phyloP scores from a whole-genome alignment of 2,888 invertebrate species.

The Eledona agricola region DNA sequence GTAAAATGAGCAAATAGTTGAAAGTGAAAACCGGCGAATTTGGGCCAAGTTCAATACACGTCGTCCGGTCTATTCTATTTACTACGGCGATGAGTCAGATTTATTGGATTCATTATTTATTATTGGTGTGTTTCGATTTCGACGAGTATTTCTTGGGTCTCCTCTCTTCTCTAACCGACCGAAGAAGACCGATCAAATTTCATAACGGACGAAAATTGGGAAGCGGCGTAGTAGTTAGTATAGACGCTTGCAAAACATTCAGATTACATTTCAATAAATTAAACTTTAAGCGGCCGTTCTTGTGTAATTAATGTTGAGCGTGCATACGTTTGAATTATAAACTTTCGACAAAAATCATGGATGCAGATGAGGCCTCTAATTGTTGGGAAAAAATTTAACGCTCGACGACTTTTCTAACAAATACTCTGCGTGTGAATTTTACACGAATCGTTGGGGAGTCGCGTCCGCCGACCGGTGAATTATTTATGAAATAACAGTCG shows the following conservation, averaged over 20 bases:
- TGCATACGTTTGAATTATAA: no score
- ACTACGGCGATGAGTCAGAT: constrained; percentile 31
- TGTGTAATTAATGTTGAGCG: no score
- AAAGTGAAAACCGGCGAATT: constrained; percentile 58
- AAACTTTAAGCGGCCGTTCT: no score
- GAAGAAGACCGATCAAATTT: no score
- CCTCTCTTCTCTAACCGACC: no score
- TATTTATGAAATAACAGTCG: constrained; percentile 16
- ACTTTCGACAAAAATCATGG: no score
- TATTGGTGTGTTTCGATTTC: constrained; percentile 25
- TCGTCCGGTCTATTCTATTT: constrained; percentile 36
- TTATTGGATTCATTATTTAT: no score
- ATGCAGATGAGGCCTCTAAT: constrained; percentile 14
- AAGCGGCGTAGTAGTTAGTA: no score
- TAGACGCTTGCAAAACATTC: no score
- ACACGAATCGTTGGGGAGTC: constrained; percentile 7
- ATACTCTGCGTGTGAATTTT: constrained; percentile 14
- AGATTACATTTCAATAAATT: no score
- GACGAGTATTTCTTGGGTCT: no score
- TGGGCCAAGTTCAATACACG: constrained; percentile 59
- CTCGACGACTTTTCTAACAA: constrained; percentile 15
- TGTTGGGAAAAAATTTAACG: constrained; percentile 26
- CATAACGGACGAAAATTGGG: no score
- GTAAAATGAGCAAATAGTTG: constrained; percentile 57
- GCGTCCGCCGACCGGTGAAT: constrained; percentile 10